phyloP scores from a whole-genome alignment of 1,140 invertebrate species.

The Schlechtendalia chinensis region DNA sequence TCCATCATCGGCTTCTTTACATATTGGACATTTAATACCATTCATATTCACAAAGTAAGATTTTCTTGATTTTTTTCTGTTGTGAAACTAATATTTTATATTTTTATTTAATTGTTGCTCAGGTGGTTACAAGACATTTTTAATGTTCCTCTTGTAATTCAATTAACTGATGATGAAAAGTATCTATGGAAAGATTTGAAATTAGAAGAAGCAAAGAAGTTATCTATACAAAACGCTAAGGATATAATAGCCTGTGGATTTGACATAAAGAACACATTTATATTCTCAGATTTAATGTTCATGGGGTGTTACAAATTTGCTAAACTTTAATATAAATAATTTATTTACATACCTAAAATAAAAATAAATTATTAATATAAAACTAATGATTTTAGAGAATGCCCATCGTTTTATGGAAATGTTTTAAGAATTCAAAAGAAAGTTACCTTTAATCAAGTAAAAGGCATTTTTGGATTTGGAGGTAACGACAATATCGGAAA shows the following conservation, averaged over 20 bases:
- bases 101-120: slow-evolving; percentile 54
- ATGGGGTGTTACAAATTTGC: slow-evolving; percentile 88
- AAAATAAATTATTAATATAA: no score
- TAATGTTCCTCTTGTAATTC: slow-evolving; percentile 93
- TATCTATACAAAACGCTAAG: slow-evolving; percentile 90
- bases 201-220: slow-evolving; percentile 81
- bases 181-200: slow-evolving; percentile 95
- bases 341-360: no score
- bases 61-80: not conserved
- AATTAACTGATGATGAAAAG: slow-evolving; percentile 99
- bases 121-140: slow-evolving; percentile 98
- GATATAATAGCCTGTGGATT: slow-evolving; percentile 99
- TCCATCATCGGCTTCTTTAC: slow-evolving; percentile 93
- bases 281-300: slow-evolving; percentile 92
- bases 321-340: no score
- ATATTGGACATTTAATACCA: slow-evolving; percentile 95
- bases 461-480: slow-evolving; percentile 96
- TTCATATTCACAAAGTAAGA: slow-evolving; percentile 92
- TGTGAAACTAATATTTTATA: not conserved
- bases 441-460: slow-evolving; percentile 94
- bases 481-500: slow-evolving; percentile 96
- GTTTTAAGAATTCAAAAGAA: slow-evolving; percentile 86
- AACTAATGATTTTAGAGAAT: slow-evolving; percentile 69
- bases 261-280: slow-evolving; percentile 93
- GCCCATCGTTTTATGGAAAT: slow-evolving; percentile 88